A percentile compares a stretch with the other conserved stretches of the same genome.
Evolutionary conservation across 1,140 invertebrate species (phyloP).

Genomic region (Saxidomus purpurata): DNA sequence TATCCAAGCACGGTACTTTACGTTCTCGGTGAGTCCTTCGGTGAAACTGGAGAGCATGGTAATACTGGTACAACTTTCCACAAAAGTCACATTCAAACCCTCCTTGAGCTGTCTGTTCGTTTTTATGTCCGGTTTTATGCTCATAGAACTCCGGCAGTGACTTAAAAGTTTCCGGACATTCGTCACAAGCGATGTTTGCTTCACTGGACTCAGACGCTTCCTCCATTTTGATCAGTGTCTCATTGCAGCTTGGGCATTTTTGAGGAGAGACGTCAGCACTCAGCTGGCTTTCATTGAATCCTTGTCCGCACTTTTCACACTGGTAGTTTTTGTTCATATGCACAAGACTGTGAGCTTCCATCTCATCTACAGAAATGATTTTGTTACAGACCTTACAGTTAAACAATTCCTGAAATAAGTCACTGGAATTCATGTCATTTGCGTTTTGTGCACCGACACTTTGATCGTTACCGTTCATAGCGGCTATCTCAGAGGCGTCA

Average conservation of each 20-base stretch:
- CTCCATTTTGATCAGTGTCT: not conserved
- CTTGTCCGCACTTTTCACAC: constrained; percentile 70
- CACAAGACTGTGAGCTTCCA: constrained; percentile 70
- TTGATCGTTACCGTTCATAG: not conserved
- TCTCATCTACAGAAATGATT: constrained; percentile 76
- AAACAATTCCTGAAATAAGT: constrained; percentile 78
- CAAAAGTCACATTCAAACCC: constrained; percentile 64
- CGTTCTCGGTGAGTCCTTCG: constrained; percentile 38
- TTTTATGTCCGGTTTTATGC: constrained; percentile 59
- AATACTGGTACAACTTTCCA: constrained; percentile 57
- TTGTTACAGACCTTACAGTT: constrained; percentile 80
- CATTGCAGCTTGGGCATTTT: constrained; percentile 51
- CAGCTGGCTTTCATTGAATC: constrained; percentile 51
- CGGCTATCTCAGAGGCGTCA: not conserved
- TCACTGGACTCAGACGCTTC: not conserved
- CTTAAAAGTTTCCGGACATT: constrained; percentile 63
- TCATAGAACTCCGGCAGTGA: constrained; percentile 63
- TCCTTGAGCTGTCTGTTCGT: constrained; percentile 14
- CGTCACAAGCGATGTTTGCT: constrained; percentile 56
- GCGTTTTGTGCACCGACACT: not conserved
- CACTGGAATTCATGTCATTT: constrained; percentile 37
- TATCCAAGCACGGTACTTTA: constrained; percentile 59
- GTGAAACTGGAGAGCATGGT: constrained; percentile 49
- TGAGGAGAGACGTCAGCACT: not conserved
- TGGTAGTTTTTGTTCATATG: constrained; percentile 67